A percentile compares a stretch with the other conserved stretches of the same genome.
Evolutionary conservation across 2,113 vertebrate species (phyloP).

Genomic region (Datnioides undecimradiatus): DNA sequence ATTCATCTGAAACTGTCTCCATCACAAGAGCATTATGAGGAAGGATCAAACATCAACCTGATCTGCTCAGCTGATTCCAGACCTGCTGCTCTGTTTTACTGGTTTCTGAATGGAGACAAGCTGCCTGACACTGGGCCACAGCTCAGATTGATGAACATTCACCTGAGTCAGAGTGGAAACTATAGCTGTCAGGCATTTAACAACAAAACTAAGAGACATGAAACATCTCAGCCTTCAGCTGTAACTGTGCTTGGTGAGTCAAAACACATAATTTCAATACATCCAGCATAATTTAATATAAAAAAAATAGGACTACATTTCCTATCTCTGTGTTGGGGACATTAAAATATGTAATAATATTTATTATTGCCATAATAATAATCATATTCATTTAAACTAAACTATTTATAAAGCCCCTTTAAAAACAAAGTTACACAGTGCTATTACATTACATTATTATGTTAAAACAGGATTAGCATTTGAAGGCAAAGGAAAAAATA

Average conservation of each 20-base stretch:
- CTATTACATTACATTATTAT: no score
- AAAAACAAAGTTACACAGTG: no score
- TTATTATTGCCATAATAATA: no score
- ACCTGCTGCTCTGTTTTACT: slow-evolving; percentile 14
- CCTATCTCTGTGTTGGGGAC: slow-evolving; percentile 55
- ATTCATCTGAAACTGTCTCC: slow-evolving; percentile 25
- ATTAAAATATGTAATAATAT: neutral
- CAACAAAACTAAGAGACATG: slow-evolving; percentile 39
- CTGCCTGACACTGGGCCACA: slow-evolving; percentile 39
- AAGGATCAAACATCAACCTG: slow-evolving; percentile 63
- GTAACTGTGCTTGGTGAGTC: slow-evolving; percentile 53
- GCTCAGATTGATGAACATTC: slow-evolving; percentile 60
- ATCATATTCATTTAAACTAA: no score
- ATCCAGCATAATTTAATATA: no score
- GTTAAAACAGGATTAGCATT: no score
- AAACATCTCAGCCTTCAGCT: slow-evolving; percentile 28
- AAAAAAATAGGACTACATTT: no score
- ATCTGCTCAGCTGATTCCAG: slow-evolving; percentile 56
- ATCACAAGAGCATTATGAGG: slow-evolving; percentile 4
- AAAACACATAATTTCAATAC: no score
- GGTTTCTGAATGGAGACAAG: slow-evolving; percentile 54
- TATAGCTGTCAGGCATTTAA: slow-evolving; percentile 68
- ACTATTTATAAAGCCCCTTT: no score
- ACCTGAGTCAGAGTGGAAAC: slow-evolving; percentile 56
- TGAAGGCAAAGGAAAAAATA: no score